Percentiles rank a stretch among this genome's conserved stretches.
These are phyloP conservation scores for Drosophila paracracens DNA, from an alignment of 2,888 invertebrate species.

Conservation along the genomic window DNA sequence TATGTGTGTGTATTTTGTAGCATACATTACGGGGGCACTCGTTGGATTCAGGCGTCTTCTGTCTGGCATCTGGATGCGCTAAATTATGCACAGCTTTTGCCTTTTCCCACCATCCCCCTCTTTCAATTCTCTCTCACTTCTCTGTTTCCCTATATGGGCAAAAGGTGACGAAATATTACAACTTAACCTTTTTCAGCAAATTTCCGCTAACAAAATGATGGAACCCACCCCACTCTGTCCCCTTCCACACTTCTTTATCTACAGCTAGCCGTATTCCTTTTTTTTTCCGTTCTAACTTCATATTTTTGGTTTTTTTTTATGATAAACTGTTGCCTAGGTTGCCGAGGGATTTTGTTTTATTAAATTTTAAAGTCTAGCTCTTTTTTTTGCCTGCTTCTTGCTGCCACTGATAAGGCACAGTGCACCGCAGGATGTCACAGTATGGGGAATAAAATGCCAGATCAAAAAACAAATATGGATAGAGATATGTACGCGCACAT, in stretches of 20 bases:
- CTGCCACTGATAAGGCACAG: slow-evolving; percentile 46
- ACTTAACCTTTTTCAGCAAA: slow-evolving; percentile 76
- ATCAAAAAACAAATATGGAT: slow-evolving; percentile 41
- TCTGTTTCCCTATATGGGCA: slow-evolving; percentile 4
- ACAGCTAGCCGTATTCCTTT: slow-evolving; percentile 2
- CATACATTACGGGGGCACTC: slow-evolving; percentile 64
- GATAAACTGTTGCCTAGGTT: slow-evolving; percentile 17
- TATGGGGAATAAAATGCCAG: slow-evolving; percentile 6
- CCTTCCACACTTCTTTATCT: neutral
- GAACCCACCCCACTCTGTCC: slow-evolving; percentile 3
- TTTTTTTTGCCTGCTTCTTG: slow-evolving; percentile 22
- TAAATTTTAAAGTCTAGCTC: slow-evolving; percentile 55
- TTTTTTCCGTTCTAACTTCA: slow-evolving; percentile 18
- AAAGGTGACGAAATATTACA: slow-evolving; percentile 80
- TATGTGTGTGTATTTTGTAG: slow-evolving; percentile 44
- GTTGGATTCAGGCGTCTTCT: slow-evolving; percentile 34
- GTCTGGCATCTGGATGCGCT: slow-evolving; percentile 59
- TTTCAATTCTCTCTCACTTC: no score
- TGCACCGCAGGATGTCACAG: neutral
- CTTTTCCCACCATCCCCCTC: slow-evolving; percentile 17
- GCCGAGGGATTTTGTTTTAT: slow-evolving; percentile 19
- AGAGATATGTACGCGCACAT: slow-evolving; percentile 10
- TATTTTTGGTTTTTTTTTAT: slow-evolving; percentile 2
- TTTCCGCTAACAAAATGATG: slow-evolving; percentile 74
- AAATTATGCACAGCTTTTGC: slow-evolving; percentile 78